phyloP scores from a whole-genome alignment of 2,797 vertebrate genomes.

The Pterois miles region DNA sequence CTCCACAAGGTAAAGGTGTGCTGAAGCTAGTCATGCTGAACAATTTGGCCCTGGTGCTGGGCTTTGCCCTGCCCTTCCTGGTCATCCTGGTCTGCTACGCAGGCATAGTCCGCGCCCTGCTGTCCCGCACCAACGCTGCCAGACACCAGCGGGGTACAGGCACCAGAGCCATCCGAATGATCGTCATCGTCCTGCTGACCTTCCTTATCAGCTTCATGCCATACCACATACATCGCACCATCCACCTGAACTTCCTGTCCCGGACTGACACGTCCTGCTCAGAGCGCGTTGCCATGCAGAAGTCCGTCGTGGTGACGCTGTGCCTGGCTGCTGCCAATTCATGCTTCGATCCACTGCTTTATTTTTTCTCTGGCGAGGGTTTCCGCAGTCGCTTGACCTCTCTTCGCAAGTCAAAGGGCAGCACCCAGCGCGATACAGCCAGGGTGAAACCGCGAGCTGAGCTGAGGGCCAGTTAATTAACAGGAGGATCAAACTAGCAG shows the following conservation, averaged over 20 bases:
- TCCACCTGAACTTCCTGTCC: conserved; percentile 86
- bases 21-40: conserved; percentile 82
- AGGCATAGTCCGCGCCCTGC: conserved; percentile 87
- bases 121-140: conserved; percentile 76
- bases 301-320: conserved; percentile 91
- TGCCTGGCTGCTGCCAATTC: conserved; percentile 93
- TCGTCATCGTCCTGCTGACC: conserved; percentile 88
- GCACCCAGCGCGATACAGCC: accelerated
- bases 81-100: conserved; percentile 91
- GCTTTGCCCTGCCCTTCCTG: conserved; percentile 90
- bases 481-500: not conserved
- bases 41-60: conserved; percentile 87
- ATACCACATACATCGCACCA: conserved; percentile 91
- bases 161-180: conserved; percentile 91
- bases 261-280: conserved; percentile 65
- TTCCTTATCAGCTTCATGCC: conserved; percentile 94
- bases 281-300: conserved; percentile 86
- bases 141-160: conserved; percentile 79
- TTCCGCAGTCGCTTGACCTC: conserved; percentile 89
- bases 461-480: not conserved
- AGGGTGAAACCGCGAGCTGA: conserved; percentile 19
- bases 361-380: conserved; percentile 94
- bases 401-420: conserved; percentile 70
- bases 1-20: conserved; percentile 61
- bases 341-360: conserved; percentile 95